Conservation (phyloP, 2,113 vertebrate species). For the Nannospalax galili region DNA sequence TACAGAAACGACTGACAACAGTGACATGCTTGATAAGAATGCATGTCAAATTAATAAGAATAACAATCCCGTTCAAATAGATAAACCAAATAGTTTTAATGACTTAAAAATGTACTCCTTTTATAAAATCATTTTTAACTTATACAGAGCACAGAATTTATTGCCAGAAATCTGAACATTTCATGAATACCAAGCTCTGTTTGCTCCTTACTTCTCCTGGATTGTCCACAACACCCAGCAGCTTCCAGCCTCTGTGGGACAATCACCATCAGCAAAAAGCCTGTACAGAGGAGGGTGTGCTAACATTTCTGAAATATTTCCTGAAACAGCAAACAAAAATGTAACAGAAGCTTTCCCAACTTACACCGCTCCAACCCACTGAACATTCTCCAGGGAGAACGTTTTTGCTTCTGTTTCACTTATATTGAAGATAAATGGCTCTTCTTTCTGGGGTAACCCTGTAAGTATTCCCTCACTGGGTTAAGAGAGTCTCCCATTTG, state of each 20-base stretch:
- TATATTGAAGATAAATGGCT: background rate
- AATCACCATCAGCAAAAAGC: background rate
- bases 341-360: background rate
- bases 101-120: background rate
- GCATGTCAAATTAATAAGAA: background rate
- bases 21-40: background rate
- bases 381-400: background rate
- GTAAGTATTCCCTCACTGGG: background rate
- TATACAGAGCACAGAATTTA: background rate
- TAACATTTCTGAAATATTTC: constrained; percentile 32
- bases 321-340: constrained; percentile 2
- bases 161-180: background rate
- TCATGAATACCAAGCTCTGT: background rate
- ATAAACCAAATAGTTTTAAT: background rate
- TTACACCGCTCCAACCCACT: background rate
- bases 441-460: background rate
- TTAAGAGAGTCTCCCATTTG: background rate
- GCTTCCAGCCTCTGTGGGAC: background rate
- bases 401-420: background rate
- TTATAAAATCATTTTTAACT: constrained; percentile 18
- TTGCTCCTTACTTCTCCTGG: background rate
- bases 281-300: background rate
- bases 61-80: background rate
- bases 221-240: constrained; percentile 24
- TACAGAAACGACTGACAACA: background rate